phyloP scores from a whole-genome alignment of 2,113 vertebrate species.

The Strix aluco region DNA sequence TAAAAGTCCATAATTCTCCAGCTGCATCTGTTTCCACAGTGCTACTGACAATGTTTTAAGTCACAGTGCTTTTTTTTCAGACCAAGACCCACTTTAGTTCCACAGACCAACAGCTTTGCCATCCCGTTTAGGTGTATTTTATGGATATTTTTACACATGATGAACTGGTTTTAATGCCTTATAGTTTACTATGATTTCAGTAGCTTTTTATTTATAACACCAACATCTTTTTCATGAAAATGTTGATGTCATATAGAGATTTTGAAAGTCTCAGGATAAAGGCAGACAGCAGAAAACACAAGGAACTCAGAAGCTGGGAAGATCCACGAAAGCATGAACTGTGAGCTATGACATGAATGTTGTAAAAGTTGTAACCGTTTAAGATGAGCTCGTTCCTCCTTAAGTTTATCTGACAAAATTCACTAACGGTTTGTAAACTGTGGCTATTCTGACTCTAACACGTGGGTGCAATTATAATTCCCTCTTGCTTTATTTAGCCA shows the following conservation, averaged over 20 bases:
- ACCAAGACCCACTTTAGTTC: background rate
- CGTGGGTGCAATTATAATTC: background rate
- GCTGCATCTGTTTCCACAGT: background rate
- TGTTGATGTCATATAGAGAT: background rate
- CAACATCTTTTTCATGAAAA: background rate
- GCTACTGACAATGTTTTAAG: background rate
- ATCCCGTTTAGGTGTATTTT: background rate
- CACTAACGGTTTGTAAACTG: background rate
- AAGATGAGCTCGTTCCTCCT: background rate
- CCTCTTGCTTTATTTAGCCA: constrained; percentile 3
- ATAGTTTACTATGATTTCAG: background rate
- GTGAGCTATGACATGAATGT: background rate
- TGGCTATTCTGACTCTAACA: background rate
- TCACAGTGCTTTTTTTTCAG: background rate
- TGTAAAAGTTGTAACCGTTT: background rate
- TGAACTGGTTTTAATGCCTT: background rate
- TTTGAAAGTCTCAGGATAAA: background rate
- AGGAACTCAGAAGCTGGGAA: background rate
- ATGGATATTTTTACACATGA: background rate
- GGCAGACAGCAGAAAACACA: background rate
- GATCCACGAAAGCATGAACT: background rate
- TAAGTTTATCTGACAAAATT: background rate
- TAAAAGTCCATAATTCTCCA: background rate
- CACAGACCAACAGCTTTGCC: background rate
- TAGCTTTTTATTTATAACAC: background rate